phyloP scores from a whole-genome alignment of 2,113 vertebrate species.

The Passer montanus region DNA sequence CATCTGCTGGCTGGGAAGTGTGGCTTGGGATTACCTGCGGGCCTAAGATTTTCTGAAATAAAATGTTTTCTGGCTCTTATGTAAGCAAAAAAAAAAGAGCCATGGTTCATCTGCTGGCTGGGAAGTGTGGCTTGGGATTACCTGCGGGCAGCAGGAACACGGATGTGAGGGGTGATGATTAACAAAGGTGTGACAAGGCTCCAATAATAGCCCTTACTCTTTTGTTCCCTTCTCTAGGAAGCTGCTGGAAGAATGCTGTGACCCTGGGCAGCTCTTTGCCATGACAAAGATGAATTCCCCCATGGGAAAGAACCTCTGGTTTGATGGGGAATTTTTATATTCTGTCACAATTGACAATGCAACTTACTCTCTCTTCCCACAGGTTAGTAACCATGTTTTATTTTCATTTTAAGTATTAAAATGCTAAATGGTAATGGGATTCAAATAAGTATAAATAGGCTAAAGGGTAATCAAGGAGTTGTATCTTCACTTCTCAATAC shows the following conservation, averaged over 20 bases:
- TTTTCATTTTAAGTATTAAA: background rate
- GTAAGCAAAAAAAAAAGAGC: background rate
- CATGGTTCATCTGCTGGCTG: background rate
- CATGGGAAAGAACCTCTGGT: slow-evolving; percentile 93
- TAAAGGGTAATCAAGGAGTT: background rate
- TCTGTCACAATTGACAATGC: slow-evolving; percentile 91
- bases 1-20: too few relatives aligned
- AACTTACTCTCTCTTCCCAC: slow-evolving; percentile 88
- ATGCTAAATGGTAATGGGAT: background rate
- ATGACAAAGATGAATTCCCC: slow-evolving; percentile 93
- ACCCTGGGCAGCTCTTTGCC: slow-evolving; percentile 86
- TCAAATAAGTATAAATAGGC: background rate
- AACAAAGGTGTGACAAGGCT: background rate
- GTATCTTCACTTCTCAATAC: background rate
- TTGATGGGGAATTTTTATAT: slow-evolving; percentile 92
- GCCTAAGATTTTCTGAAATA: background rate
- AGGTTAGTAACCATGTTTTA: slow-evolving; percentile 77
- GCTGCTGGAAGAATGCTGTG: slow-evolving; percentile 88
- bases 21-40: too few relatives aligned
- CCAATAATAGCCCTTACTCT: background rate
- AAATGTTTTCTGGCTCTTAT: background rate
- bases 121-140: background rate
- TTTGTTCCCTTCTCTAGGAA: slow-evolving; percentile 76
- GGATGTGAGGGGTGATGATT: background rate
- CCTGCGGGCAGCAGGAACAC: background rate